These are phyloP conservation scores for Pagetopsis macropterus DNA, from an alignment of 2,797 vertebrate genomes.

Conservation along the genomic window DNA sequence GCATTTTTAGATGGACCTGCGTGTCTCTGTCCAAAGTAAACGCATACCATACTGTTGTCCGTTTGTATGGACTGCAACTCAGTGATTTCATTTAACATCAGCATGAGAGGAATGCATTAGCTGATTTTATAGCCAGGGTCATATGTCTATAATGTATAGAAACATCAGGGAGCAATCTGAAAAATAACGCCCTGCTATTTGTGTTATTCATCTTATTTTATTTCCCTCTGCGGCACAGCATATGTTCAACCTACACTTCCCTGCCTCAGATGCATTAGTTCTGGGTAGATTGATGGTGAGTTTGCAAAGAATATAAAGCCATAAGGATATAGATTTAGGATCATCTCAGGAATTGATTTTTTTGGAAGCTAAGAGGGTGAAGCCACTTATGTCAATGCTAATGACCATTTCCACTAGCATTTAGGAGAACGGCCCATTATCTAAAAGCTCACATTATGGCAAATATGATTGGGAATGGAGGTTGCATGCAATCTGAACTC, in stretches of 20 bases:
- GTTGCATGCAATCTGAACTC: conserved; percentile 83
- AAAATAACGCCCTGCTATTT: conserved; percentile 23
- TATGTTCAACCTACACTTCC: conserved; percentile 28
- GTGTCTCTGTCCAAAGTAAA: conserved; percentile 32
- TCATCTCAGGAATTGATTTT: conserved; percentile 86
- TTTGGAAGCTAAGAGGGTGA: conserved; percentile 84
- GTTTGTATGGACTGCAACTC: conserved; percentile 10
- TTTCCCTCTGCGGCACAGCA: conserved; percentile 43
- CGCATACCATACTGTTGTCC: neutral
- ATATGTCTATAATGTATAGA: conserved; percentile 30
- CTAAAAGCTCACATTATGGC: conserved; percentile 85
- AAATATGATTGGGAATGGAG: conserved; percentile 84
- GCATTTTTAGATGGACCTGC: conserved; percentile 22
- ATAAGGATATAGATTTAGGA: conserved; percentile 84
- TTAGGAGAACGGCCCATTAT: conserved; percentile 83
- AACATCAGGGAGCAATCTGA: conserved; percentile 46
- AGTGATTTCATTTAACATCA: conserved; percentile 30
- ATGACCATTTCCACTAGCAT: conserved; percentile 84
- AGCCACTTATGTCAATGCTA: conserved; percentile 86
- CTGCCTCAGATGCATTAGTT: conserved; percentile 74
- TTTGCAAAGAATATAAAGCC: conserved; percentile 82
- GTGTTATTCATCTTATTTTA: conserved; percentile 49
- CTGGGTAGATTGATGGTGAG: conserved; percentile 76
- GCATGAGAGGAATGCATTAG: conserved; percentile 43
- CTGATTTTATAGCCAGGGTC: conserved; percentile 37